These are phyloP conservation scores for Megaustenia siamemsis DNA, from an alignment of 2,888 invertebrate species.

Conservation along the genomic window DNA sequence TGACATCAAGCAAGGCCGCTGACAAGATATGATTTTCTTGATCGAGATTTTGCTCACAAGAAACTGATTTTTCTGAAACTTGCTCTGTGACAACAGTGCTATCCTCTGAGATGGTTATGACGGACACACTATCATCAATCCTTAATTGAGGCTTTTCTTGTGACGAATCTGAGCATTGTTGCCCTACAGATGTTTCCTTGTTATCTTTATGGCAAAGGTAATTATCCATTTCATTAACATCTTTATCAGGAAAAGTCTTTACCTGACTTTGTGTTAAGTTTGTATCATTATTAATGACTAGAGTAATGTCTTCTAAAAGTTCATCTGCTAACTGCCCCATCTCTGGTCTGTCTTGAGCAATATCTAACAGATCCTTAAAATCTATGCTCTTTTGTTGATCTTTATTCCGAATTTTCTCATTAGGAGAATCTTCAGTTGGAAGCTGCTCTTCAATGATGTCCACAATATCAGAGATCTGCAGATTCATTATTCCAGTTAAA, in stretches of 20 bases:
- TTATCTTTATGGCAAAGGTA: neutral
- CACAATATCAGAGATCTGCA: slow-evolving; percentile 6
- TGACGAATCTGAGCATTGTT: neutral
- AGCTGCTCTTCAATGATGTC: neutral
- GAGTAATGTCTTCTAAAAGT: slow-evolving; percentile 20
- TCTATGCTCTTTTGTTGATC: neutral
- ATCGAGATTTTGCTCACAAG: neutral
- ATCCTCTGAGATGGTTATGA: no score
- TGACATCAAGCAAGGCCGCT: no score
- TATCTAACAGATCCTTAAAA: neutral
- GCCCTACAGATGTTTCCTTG: neutral
- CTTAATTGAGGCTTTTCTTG: neutral
- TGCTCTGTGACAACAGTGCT: no score
- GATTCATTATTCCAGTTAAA: neutral
- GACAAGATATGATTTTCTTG: neutral
- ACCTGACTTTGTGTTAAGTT: neutral
- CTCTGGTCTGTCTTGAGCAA: neutral
- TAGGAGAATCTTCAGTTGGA: neutral
- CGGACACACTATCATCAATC: no score
- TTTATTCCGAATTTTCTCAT: neutral
- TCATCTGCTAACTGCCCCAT: neutral
- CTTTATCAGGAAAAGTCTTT: neutral
- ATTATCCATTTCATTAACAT: neutral
- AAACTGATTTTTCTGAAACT: neutral
- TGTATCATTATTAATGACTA: slow-evolving; percentile 15